Evolutionary conservation across 2,797 vertebrate species (phyloP), one percentile per base, ranked within the genome.

Genomic region (Chanos chanos): DNA sequence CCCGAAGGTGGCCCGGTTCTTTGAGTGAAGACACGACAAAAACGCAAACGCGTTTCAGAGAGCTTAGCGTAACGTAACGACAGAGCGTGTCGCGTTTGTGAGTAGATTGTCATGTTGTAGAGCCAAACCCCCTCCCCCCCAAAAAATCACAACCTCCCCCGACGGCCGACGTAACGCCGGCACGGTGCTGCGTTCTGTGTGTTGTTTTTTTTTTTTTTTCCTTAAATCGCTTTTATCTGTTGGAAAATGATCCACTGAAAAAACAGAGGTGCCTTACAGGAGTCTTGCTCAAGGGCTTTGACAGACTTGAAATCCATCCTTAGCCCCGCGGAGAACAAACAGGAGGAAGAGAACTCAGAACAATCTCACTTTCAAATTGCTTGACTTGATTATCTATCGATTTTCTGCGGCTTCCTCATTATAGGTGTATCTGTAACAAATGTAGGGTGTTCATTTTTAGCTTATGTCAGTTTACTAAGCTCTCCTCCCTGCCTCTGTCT

Each of bases 311-410:
- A 50, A 37, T 51, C 51, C 61, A 33, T 62, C 53, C 62, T 31
- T 9, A 6, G 19, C 47, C 7, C 43, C 9, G 48, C 24, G 22
- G n/a, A 33, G 28, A 45, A 37, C 45, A 61, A 39, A 28, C 13
- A 21, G 8, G 25, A 47, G 58, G 36, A 47, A 59, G 53, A 21
- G 16, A 9, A 27, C 15, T 25, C 24, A 30, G 18, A 50, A 4
- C 25, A 36, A 50, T 61, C 25, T 58, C 28, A 28, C 44, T 43
- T 27, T 69, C 25, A 54, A 55, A 66, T 48, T 54, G 49, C 57
- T n/a, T 56, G 53, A 75, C 68, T 64, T 70, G 66, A 78, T 79
- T 75, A 75, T 28, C 59, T 77, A 73, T 71, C 48, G 68, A 75
- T 79, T 75, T 73, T 73, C 61, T 57, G 60, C 57, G 49, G 55